Evolutionary conservation across 2,113 vertebrate species (phyloP).

Genomic region (Onychostoma macrolepis): DNA sequence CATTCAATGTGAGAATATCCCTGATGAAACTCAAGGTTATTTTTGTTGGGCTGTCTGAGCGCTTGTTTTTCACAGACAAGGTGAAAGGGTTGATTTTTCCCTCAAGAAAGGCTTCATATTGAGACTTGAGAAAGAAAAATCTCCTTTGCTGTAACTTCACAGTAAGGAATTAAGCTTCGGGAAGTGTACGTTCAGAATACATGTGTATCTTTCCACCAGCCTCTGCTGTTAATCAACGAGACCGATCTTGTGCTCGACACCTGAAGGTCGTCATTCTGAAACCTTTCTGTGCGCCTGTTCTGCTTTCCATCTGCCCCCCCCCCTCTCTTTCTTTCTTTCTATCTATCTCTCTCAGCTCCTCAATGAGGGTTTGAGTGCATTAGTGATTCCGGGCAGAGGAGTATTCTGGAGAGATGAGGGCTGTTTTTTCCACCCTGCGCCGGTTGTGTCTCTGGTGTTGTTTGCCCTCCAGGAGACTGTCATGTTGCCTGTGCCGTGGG

Average conservation of each 20-base stretch:
- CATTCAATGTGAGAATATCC: slow-evolving; percentile 81
- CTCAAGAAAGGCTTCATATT: slow-evolving; percentile 65
- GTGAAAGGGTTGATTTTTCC: slow-evolving; percentile 77
- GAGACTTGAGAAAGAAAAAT: slow-evolving; percentile 43
- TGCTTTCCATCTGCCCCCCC: slow-evolving; percentile 1
- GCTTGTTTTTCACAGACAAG: slow-evolving; percentile 68
- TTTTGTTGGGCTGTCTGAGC: slow-evolving; percentile 68
- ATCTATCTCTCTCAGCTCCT: slow-evolving; percentile 3
- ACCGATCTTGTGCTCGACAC: slow-evolving; percentile 79
- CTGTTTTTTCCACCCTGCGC: slow-evolving; percentile 42
- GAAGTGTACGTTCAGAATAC: neutral
- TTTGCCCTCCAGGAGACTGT: slow-evolving; percentile 67
- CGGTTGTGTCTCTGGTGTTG: slow-evolving; percentile 45
- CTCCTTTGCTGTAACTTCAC: slow-evolving; percentile 21
- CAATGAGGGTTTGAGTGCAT: slow-evolving; percentile 40
- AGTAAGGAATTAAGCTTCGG: slow-evolving; percentile 20
- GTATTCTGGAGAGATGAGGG: slow-evolving; percentile 67
- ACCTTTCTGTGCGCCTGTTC: slow-evolving; percentile 14
- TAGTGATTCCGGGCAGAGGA: slow-evolving; percentile 51
- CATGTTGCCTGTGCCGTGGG: slow-evolving; percentile 73
- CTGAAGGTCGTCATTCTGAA: slow-evolving; percentile 38
- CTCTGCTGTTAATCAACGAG: slow-evolving; percentile 81
- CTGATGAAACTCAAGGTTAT: slow-evolving; percentile 82
- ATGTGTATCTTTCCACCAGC: slow-evolving; percentile 2
- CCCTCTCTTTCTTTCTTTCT: neutral